Evolutionary conservation across 2,888 invertebrate species (phyloP).

Genomic region (Latheticus oryzae): DNA sequence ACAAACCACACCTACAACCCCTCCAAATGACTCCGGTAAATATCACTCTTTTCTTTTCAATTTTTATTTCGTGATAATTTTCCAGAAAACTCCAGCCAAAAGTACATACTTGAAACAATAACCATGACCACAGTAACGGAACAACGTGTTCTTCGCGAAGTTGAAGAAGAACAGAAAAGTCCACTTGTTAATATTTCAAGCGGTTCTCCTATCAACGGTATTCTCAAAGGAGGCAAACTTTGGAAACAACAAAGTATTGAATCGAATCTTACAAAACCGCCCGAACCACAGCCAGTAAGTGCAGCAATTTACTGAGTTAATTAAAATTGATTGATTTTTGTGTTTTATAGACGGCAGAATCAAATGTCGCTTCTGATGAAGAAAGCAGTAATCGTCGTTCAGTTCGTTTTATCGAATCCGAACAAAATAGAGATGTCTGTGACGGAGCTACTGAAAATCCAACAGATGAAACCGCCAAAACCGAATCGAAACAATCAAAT

Average conservation of each 20-base stretch:
- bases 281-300: constrained; percentile 46
- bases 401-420: constrained; percentile 74
- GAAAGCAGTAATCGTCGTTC: constrained; percentile 73
- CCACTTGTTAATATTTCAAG: constrained; percentile 57
- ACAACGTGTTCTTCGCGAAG: constrained; percentile 70
- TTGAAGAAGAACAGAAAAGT: constrained; percentile 48
- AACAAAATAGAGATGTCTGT: constrained; percentile 59
- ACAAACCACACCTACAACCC: constrained; percentile 65
- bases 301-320: too few species aligned
- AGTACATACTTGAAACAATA: constrained; percentile 75
- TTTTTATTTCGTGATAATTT: too few species aligned
- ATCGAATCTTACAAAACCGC: constrained; percentile 29
- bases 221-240: constrained; percentile 81
- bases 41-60: neutral
- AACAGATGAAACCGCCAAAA: constrained; percentile 57
- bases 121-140: constrained; percentile 77
- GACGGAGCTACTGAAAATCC: constrained; percentile 64
- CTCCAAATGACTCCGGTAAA: constrained; percentile 55
- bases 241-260: constrained; percentile 71
- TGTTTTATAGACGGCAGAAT: constrained; percentile 51
- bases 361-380: constrained; percentile 66
- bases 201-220: constrained; percentile 76
- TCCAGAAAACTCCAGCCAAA: too few species aligned
- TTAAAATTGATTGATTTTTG: too few species aligned
- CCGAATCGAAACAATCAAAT: constrained; percentile 41